A percentile compares a stretch with the other conserved stretches of the same genome.
These are phyloP conservation scores for Alloscopus bannaensis DNA, from an alignment of 2,888 invertebrate genomes.

Conservation along the genomic window DNA sequence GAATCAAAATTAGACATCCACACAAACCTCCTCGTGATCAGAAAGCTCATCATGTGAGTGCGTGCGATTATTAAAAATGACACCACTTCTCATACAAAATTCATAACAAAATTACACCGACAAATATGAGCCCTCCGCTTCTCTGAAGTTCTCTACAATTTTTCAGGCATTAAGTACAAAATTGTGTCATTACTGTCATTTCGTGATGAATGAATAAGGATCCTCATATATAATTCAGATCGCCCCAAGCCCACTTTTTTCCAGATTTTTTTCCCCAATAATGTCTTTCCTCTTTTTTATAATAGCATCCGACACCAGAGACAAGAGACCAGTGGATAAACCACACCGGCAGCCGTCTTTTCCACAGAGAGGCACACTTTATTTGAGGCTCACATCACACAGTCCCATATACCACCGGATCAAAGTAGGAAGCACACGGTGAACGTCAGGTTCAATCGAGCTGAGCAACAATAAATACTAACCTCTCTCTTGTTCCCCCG, in stretches of 20 bases:
- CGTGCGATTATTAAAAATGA: neutral
- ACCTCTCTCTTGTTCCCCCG: slow-evolving; percentile 28
- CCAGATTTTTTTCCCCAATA: too few relatives aligned
- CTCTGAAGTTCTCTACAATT: neutral
- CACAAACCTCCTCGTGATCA: too few relatives aligned
- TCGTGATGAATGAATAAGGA: slow-evolving; percentile 3
- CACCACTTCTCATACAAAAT: neutral
- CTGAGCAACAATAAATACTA: slow-evolving; percentile 37
- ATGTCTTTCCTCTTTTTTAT: too few relatives aligned
- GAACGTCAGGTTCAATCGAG: slow-evolving; percentile 36
- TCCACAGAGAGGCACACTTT: neutral
- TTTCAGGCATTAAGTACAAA: slow-evolving; percentile 3
- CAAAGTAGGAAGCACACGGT: too few relatives aligned
- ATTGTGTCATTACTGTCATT: slow-evolving; percentile 42
- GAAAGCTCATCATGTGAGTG: neutral
- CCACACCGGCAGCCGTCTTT: neutral
- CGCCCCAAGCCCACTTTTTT: too few relatives aligned
- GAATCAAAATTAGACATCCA: too few relatives aligned
- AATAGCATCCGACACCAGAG: too few relatives aligned
- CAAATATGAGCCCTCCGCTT: slow-evolving; percentile 3
- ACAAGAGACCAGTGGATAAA: too few relatives aligned
- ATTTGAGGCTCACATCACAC: too few relatives aligned
- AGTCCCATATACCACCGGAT: too few relatives aligned
- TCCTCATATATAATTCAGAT: slow-evolving; percentile 32
- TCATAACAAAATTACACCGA: slow-evolving; percentile 4